Base-by-base conservation (phyloP, 2,888 invertebrate genomes). In the Agapostemon virescens region DNA sequence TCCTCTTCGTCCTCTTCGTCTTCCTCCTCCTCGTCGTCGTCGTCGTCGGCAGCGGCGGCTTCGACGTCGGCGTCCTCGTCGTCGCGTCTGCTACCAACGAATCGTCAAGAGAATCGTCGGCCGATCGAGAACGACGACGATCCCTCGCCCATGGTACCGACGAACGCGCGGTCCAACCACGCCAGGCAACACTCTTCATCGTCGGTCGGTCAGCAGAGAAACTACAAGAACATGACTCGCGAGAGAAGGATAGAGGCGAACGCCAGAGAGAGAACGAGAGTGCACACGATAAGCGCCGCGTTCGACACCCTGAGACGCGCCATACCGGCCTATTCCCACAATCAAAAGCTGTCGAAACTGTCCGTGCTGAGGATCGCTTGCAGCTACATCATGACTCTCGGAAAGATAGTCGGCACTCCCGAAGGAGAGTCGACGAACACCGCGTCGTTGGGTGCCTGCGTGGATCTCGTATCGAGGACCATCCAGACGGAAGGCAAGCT, bases 201-300 rank as follows among this genome's bases (percentile, higher is more conserved):
- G 66, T 49, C 40, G 2, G 42, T 70, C 30, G 81, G 89, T 9
- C 91, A 97, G 84, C 97, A 97, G 90, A 94, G 97, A 84, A 98
- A 98, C 92, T 98, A 98, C 93, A 98, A 98, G 91, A 98, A 98
- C 92, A 98, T 98, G 98, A 98, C 97, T 0, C 94, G 98, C 30
- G 98, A 98, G 91, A 93, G 98, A 86, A 94, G 98, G 84, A 97
- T 98, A 90, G 98, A 98, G 92, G 98, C 98, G 0, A 98, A 98
- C 91, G 98, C 98, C 0, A 94, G 98, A 7, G 98, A 98, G 91
- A 93, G 98, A 79, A 98, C 98, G 9, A 94, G 98, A 71, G 98
- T 98, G 0, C 98, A 98, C 92, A 98, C 98, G 0, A 98, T 98
- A 85, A 98, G 98, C 90, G 98, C 98, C 0, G 98, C 98, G 0